Evolutionary conservation across 2,888 invertebrate species (phyloP).

Genomic region (Heliconius aoede): DNA sequence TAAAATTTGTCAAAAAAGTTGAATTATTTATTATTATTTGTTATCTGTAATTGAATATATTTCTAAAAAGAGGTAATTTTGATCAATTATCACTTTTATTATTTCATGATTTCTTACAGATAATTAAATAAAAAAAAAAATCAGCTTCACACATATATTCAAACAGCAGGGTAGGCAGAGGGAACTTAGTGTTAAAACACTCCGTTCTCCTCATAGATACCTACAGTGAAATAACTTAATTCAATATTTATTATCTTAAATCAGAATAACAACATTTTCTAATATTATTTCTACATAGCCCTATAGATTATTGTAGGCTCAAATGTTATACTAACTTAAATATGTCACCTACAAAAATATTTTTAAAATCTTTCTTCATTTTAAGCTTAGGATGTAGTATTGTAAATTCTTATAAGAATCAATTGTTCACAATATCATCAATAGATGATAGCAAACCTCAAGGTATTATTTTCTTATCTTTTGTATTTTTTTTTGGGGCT

Average conservation of each 20-base stretch:
- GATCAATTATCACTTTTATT: too few species aligned
- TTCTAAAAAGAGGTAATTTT: neutral
- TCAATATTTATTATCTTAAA: neutral
- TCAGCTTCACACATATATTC: too few species aligned
- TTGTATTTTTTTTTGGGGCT: too few species aligned
- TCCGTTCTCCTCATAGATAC: too few species aligned
- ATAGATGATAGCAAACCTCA: neutral
- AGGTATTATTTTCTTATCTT: conserved; percentile 6
- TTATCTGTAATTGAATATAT: neutral
- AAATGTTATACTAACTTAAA: neutral
- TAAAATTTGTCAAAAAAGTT: neutral
- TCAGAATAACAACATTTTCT: fast-evolving
- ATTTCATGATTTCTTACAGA: too few species aligned
- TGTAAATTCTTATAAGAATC: conserved; percentile 13
- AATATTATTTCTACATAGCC: conserved; percentile 18
- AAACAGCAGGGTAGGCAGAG: too few species aligned
- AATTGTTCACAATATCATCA: conserved; percentile 2
- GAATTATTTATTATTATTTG: neutral
- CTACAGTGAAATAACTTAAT: too few species aligned
- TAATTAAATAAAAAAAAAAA: too few species aligned
- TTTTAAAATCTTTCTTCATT: neutral
- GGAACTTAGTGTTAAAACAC: too few species aligned
- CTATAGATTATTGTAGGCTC: conserved; percentile 13
- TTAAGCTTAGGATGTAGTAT: neutral
- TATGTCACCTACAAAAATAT: neutral